Base-by-base conservation (phyloP, 1,140 invertebrate species). In the Macrobrachium nipponense region DNA sequence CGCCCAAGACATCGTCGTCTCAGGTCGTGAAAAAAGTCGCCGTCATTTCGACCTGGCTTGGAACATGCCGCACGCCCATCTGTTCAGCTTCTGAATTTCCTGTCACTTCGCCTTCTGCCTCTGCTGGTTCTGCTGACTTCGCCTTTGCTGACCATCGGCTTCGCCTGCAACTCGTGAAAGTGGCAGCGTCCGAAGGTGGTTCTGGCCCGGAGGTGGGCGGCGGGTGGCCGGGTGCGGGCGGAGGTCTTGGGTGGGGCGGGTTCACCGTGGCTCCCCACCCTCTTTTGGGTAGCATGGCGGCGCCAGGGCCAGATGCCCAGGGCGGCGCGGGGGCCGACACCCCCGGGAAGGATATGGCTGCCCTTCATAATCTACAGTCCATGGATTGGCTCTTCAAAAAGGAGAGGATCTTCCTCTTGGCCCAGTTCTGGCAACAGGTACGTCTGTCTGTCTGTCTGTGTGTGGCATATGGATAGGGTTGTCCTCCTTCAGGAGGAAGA, bases 331-430 rank as follows among this genome's bases (percentile, higher is more conserved):
- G 84, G 80, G 77, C 70, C 72, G 79, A 82, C 75, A 81, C 61
- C 86, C 80, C 82, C 64, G 80, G 77, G 64, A 77, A 73, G 90
- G 90, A 91, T 91, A 89, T 90, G 84, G 91, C 93, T 90, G 94
- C 95, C 92, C 94, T 95, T 90, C 94, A 95, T 93, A 94, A 95
- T 92, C 95, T 96, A 94, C 95, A 96, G 93, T 96, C 95, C 91
- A 96, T 97, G 96, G 96, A 97, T 93, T 97, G 96, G 96, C 94
- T 97, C 92, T 96, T 97, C 94, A 97, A 97, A 94, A 97, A 97
- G 93, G 96, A 97, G 93, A 94, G 95, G 92, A 96, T 97, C 92
- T 96, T 96, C 93, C 93, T 97, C 91, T 94, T 97, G 91, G 96
- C 95, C 90, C 96, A 97, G 92, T 97, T 97, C 93, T 97, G 96